Conservation (phyloP, 2,797 vertebrate species). For the Chloroceryle amazona region DNA sequence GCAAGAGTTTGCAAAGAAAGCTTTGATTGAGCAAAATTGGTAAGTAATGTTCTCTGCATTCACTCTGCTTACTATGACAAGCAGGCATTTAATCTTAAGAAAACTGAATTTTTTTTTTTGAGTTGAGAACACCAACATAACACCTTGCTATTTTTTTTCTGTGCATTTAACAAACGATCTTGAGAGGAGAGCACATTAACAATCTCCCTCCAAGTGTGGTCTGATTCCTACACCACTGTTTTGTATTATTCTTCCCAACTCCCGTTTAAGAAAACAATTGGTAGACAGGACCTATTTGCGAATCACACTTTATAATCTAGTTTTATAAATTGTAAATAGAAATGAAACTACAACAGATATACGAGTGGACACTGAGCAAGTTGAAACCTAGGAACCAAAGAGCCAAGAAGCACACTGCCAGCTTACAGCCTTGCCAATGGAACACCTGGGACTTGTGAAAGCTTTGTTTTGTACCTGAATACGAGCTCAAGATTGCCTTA, state of each 20-base stretch:
- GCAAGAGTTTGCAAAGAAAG: neutral
- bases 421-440: neutral
- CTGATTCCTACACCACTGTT: neutral
- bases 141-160: neutral
- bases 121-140: neutral
- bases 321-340: neutral
- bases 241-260: neutral
- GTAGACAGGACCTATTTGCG: neutral
- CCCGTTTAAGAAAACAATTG: neutral
- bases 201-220: neutral
- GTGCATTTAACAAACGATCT: neutral
- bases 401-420: neutral
- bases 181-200: neutral
- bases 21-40: neutral
- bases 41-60: neutral
- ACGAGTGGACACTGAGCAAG: neutral
- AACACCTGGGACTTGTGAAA: neutral
- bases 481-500: neutral
- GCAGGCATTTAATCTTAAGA: neutral
- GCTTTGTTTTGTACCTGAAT: neutral
- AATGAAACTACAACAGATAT: neutral
- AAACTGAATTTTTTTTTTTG: neutral
- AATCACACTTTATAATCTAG: neutral
- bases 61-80: neutral
- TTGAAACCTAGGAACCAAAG: neutral